Evolutionary conservation across 1,140 invertebrate species (phyloP).

Genomic region (Heliconius congener): DNA sequence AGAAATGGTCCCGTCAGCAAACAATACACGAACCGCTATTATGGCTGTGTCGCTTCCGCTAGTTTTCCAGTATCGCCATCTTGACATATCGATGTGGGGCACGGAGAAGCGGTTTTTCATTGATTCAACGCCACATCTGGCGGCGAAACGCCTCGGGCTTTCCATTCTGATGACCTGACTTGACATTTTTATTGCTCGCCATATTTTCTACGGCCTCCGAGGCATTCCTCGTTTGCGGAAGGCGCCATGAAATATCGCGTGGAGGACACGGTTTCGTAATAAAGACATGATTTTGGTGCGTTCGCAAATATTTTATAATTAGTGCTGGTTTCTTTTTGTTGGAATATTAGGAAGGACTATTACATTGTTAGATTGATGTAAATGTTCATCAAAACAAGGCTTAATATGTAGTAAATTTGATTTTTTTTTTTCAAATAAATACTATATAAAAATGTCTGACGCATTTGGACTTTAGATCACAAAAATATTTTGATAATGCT

Average conservation of each 20-base stretch:
- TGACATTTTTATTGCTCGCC: slow-evolving; percentile 80
- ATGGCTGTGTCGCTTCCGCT: slow-evolving; percentile 56
- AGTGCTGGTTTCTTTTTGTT: neutral
- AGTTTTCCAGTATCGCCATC: slow-evolving; percentile 48
- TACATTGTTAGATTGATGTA: too few species aligned
- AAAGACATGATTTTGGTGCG: slow-evolving; percentile 17
- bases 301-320: slow-evolving; percentile 19
- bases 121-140: slow-evolving; percentile 78
- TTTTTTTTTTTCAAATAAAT: too few species aligned
- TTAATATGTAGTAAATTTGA: too few species aligned
- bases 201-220: slow-evolving; percentile 74
- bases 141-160: slow-evolving; percentile 75
- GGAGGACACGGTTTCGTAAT: slow-evolving; percentile 51
- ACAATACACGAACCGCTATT: slow-evolving; percentile 64
- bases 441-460: too few species aligned
- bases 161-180: slow-evolving; percentile 80
- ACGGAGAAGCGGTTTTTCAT: slow-evolving; percentile 79
- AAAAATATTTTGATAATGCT: too few species aligned
- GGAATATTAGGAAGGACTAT: neutral
- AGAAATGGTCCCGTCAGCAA: slow-evolving; percentile 64
- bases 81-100: slow-evolving; percentile 70
- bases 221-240: slow-evolving; percentile 69
- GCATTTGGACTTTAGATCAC: too few species aligned
- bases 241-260: slow-evolving; percentile 71
- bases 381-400: too few species aligned